Base-by-base conservation (phyloP, 2,113 vertebrate species). In the Gnathonemus longibarbis region DNA sequence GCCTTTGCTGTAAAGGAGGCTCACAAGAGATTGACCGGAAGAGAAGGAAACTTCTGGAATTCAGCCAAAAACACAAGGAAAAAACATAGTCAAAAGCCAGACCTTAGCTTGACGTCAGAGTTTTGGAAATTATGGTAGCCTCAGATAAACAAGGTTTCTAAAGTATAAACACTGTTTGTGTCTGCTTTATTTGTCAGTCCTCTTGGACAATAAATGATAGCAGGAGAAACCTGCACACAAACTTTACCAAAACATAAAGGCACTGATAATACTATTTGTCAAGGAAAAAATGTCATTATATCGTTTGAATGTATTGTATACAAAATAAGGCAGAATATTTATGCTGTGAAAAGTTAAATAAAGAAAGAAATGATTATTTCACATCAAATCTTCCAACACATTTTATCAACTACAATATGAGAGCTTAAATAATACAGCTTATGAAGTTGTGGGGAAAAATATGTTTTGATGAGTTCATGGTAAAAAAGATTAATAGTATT, bases 1-100 rank as follows among this genome's bases (percentile, higher is more conserved):
- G 91, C 92, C 92, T 92, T 96, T 96, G 95, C 95, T 89, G 95
- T 95, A 95, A 96, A 94, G 92, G 89, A 91, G 87, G 19, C 88
- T 90, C 70, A 90, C 90, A 84, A 49, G 77, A 92, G 93, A 90
- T 90, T 95, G 95, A 94, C 95, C 93, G 93, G 93, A 96, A 95
- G 93, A 94, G 91, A 94, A 93, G 90, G 92, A 94, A 90, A 91
- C 15, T 13, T 92, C 92, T 95, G 95, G 92, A 89, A 2, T 3
- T 39, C 24, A 0, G 90, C 92, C 95, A 95, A 52, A 84, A 90
- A 48, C 56, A 66, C 21, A 88, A 84, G 89, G 93, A 91, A 83
- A 93, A 90, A 90, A 89, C 46, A 83, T 88, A 92, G 93, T 15
- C 31, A 58, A 58, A 45, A 91, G 89, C 88, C 85, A 62, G 87